Conservation (phyloP, 2,113 vertebrate species). For the Chloropsis cyanopogon region DNA sequence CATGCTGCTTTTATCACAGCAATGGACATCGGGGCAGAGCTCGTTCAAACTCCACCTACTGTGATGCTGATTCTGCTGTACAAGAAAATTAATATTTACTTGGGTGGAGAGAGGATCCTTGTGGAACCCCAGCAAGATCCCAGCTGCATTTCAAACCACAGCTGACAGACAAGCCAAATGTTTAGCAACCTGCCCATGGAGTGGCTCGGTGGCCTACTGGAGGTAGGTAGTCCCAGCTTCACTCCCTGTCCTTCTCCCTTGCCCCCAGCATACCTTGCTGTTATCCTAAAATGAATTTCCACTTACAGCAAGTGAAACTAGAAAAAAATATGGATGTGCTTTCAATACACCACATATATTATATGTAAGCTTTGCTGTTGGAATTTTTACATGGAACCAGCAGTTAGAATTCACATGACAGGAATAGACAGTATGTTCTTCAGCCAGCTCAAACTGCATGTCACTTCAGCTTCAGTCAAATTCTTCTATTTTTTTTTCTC, state of each 20-base stretch:
- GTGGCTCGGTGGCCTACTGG: rapidly evolving
- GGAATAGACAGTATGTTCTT: neutral
- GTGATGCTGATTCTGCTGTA: neutral
- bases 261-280: neutral
- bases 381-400: neutral
- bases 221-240: neutral
- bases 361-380: neutral
- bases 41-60: neutral
- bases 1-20: rapidly evolving
- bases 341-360: neutral
- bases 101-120: neutral
- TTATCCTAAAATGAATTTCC: neutral
- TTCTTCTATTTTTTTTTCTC: neutral
- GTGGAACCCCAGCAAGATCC: neutral
- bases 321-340: neutral
- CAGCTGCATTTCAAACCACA: neutral
- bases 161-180: neutral
- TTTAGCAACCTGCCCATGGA: neutral
- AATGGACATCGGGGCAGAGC: rapidly evolving
- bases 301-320: neutral
- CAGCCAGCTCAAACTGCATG: neutral
- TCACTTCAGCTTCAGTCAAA: neutral
- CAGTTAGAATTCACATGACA: neutral
- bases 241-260: neutral
- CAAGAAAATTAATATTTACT: neutral